These are phyloP conservation scores for Linnaemya tessellans DNA, from an alignment of 2,888 invertebrate species.

Conservation along the genomic window DNA sequence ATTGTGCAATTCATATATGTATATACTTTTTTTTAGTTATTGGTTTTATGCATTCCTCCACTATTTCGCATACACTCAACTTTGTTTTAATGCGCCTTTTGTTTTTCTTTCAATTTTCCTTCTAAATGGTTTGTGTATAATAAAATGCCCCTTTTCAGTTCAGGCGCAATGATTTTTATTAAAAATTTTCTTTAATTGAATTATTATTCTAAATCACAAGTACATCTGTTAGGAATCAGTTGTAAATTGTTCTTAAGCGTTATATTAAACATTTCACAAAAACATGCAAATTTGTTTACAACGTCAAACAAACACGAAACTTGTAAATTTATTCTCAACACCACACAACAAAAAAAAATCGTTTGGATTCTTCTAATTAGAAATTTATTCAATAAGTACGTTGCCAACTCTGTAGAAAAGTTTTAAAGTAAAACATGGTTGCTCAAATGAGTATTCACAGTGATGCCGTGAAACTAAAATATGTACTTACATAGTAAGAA, in stretches of 20 bases:
- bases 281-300: slow-evolving; percentile 70
- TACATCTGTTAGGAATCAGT: slow-evolving; percentile 25
- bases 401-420: slow-evolving; percentile 33
- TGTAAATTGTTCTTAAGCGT: slow-evolving; percentile 35
- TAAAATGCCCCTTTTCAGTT: slow-evolving; percentile 63
- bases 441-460: not conserved
- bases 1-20: slow-evolving; percentile 44
- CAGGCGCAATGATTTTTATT: slow-evolving; percentile 62
- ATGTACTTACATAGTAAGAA: not conserved
- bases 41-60: slow-evolving; percentile 66
- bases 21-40: slow-evolving; percentile 29
- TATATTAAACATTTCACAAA: slow-evolving; percentile 60
- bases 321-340: slow-evolving; percentile 55
- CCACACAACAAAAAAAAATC: slow-evolving; percentile 59
- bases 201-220: slow-evolving; percentile 8
- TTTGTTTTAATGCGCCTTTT: slow-evolving; percentile 64
- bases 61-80: slow-evolving; percentile 54
- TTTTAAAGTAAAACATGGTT: slow-evolving; percentile 14
- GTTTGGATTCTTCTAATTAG: slow-evolving; percentile 64
- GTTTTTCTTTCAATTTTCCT: slow-evolving; percentile 49
- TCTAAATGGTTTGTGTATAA: slow-evolving; percentile 63
- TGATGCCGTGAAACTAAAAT: not conserved
- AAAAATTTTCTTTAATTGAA: slow-evolving; percentile 23
- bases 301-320: slow-evolving; percentile 53
- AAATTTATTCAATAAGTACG: slow-evolving; percentile 57